Conservation (phyloP, 1,140 invertebrate genomes). For the Aphelinus atriplicis region DNA sequence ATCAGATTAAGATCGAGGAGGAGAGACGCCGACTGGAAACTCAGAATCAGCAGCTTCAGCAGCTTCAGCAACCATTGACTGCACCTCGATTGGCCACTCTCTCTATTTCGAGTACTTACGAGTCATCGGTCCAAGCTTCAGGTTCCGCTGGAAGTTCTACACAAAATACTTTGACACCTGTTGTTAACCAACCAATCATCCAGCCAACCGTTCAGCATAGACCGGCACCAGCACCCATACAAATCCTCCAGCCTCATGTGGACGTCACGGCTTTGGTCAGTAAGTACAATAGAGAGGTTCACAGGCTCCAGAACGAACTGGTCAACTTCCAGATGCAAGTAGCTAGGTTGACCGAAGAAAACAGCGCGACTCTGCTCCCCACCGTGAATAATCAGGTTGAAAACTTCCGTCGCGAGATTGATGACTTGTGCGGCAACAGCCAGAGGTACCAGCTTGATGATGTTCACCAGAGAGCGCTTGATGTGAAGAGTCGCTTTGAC, state of each 20-base stretch:
- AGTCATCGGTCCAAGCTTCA: neutral
- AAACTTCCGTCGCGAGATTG: neutral
- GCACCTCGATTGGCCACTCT: neutral
- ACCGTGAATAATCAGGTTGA: conserved; percentile 10
- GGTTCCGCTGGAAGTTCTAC: too few species aligned
- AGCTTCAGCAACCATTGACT: conserved; percentile 1
- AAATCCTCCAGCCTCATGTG: conserved; percentile 5
- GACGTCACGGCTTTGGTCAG: conserved; percentile 23
- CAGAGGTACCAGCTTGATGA: conserved; percentile 10
- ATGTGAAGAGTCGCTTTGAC: conserved; percentile 13
- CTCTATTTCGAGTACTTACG: neutral
- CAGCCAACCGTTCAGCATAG: neutral
- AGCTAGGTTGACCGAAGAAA: conserved; percentile 18
- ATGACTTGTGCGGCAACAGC: conserved; percentile 26
- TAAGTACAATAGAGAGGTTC: conserved; percentile 20
- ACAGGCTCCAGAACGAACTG: conserved; percentile 29
- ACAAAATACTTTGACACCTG: too few species aligned
- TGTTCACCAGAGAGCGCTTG: neutral
- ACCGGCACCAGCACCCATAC: neutral
- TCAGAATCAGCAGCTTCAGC: neutral
- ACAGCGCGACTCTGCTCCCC: neutral
- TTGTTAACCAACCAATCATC: neutral
- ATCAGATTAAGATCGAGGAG: neutral
- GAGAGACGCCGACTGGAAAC: conserved; percentile 1
- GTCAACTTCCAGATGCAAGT: conserved; percentile 25